A percentile compares a stretch with the other conserved stretches of the same genome.
phyloP scores from a whole-genome alignment of 2,113 vertebrate species.

The Emydocephalus ijimae region DNA sequence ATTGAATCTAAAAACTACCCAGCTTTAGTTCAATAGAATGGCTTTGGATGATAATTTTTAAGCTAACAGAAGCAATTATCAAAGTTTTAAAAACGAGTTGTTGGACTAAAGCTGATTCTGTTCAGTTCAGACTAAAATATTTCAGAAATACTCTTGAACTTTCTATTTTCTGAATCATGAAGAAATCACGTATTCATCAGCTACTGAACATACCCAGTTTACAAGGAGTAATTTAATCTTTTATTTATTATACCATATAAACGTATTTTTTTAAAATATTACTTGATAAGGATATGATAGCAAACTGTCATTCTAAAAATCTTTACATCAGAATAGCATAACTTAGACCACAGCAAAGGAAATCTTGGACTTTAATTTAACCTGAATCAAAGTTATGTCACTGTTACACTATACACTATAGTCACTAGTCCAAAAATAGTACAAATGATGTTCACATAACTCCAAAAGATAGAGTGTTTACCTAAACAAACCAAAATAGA shows the following conservation, averaged over 20 bases:
- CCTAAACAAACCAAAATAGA: background rate
- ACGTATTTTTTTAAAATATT: background rate
- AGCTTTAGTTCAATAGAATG: background rate
- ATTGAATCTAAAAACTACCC: background rate
- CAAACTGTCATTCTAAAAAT: background rate
- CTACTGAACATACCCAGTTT: slow-evolving; percentile 4
- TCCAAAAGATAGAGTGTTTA: background rate
- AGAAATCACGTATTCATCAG: background rate
- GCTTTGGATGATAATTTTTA: background rate
- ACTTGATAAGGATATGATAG: background rate
- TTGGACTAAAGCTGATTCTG: slow-evolving; percentile 6
- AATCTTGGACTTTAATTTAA: background rate
- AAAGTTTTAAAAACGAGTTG: background rate
- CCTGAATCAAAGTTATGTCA: background rate
- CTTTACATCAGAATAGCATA: background rate
- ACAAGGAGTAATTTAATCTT: background rate
- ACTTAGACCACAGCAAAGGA: background rate
- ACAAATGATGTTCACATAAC: background rate
- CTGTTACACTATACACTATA: background rate
- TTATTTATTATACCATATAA: background rate
- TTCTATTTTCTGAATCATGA: background rate
- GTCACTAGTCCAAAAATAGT: background rate
- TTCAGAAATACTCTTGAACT: background rate
- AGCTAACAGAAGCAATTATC: background rate
- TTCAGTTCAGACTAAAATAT: background rate